Conservation (phyloP, 2,888 invertebrate genomes). For the Drosophila imparisetae region DNA sequence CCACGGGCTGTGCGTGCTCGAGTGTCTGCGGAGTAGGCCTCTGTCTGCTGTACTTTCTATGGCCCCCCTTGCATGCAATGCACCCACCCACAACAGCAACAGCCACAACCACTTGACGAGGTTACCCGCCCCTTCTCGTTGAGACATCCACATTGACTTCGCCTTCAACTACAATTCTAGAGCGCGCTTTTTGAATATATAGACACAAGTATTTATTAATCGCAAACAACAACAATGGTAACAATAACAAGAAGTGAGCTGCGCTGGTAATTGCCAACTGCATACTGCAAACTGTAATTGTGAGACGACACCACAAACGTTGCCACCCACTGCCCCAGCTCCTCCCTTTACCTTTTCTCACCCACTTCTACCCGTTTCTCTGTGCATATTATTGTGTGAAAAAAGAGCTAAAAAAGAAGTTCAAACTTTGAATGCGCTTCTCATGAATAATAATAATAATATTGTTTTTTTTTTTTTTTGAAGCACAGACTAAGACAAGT, state of each 20-base stretch:
- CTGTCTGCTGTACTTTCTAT: conserved; percentile 68
- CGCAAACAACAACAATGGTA: conserved; percentile 44
- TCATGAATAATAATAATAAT: conserved; percentile 61
- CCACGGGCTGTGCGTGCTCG: conserved; percentile 51
- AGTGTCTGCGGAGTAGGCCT: conserved; percentile 34
- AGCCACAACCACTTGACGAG: conserved; percentile 52
- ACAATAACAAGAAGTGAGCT: conserved; percentile 34
- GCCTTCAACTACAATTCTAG: conserved; percentile 57
- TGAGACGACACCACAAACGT: conserved; percentile 27
- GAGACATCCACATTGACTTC: conserved; percentile 32
- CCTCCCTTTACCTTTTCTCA: conserved; percentile 4
- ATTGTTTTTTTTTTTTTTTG: conserved; percentile 14
- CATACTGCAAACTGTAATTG: conserved; percentile 45
- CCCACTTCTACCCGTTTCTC: conserved; percentile 31
- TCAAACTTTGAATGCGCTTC: conserved; percentile 73
- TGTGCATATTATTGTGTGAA: conserved; percentile 74
- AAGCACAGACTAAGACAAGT: conserved; percentile 31
- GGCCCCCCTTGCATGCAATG: conserved; percentile 72
- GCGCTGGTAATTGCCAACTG: conserved; percentile 52
- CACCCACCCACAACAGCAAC: conserved; percentile 39
- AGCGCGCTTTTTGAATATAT: conserved; percentile 67
- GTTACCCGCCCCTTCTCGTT: conserved; percentile 30
- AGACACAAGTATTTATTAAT: conserved; percentile 73
- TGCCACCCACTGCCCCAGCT: neutral
- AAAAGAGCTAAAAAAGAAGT: conserved; percentile 60